A percentile compares a stretch with the other conserved stretches of the same genome.
Evolutionary conservation across 2,888 invertebrate species (phyloP).

Genomic region (Ophion costatus): DNA sequence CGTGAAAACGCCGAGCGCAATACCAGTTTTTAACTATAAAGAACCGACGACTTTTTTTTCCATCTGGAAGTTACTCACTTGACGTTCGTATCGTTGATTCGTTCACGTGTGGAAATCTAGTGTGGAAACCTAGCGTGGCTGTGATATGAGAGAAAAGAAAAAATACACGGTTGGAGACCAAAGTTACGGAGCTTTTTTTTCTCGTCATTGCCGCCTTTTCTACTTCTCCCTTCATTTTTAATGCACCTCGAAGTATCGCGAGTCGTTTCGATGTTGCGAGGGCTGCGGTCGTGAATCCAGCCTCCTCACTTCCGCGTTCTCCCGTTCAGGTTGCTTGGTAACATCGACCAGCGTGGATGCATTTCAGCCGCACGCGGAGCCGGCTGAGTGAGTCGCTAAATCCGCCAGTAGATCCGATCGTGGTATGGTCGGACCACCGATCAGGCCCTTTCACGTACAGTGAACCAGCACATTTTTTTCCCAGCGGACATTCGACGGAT

Average conservation of each 20-base stretch:
- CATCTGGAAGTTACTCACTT: slow-evolving; percentile 34
- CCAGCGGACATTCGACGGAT: not conserved
- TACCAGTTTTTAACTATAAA: slow-evolving; percentile 9
- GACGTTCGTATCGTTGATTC: slow-evolving; percentile 15
- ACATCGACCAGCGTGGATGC: slow-evolving; percentile 51
- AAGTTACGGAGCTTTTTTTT: slow-evolving; percentile 39
- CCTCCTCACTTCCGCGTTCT: not conserved
- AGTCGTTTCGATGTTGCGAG: slow-evolving; percentile 56
- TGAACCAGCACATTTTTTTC: not conserved
- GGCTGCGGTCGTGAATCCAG: slow-evolving; percentile 37
- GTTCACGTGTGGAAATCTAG: slow-evolving; percentile 16
- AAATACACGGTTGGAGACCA: not conserved
- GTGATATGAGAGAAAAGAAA: slow-evolving; percentile 3
- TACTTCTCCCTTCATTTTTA: slow-evolving; percentile 42
- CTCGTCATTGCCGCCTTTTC: slow-evolving; percentile 31
- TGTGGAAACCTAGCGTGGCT: not conserved
- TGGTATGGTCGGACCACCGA: slow-evolving; percentile 47
- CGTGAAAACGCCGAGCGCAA: slow-evolving; percentile 26
- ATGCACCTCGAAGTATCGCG: slow-evolving; percentile 50
- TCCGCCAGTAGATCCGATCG: slow-evolving; percentile 42
- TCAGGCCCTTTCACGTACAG: slow-evolving; percentile 26
- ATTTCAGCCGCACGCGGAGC: slow-evolving; percentile 12
- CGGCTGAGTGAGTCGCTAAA: not conserved
- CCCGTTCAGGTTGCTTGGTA: slow-evolving; percentile 53
- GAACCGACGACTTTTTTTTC: slow-evolving; percentile 23